A percentile compares a stretch with the other conserved stretches of the same genome.
Conservation (phyloP, 2,888 invertebrate species). For the Osmoderma eremita region DNA sequence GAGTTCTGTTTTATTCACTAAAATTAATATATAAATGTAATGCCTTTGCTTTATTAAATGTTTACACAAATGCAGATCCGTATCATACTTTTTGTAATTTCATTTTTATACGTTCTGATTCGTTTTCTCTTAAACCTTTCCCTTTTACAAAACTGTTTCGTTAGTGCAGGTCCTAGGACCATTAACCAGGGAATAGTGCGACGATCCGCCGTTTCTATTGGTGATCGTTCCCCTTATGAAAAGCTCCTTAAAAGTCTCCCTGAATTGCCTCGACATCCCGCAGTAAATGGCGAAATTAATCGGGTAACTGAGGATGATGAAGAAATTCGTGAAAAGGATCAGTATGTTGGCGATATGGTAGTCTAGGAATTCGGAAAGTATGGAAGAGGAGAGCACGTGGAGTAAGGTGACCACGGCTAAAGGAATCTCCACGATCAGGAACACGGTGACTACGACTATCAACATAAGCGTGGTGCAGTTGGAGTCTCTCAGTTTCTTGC, state of each 20-base stretch:
- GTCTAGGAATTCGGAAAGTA: slow-evolving; percentile 76
- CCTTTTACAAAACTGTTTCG: slow-evolving; percentile 78
- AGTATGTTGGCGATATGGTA: slow-evolving; percentile 81
- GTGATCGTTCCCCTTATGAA: slow-evolving; percentile 74
- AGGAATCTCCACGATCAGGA: slow-evolving; percentile 84
- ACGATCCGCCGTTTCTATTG: slow-evolving; percentile 75
- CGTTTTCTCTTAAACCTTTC: background rate
- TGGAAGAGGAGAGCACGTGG: slow-evolving; percentile 81
- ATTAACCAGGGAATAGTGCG: slow-evolving; percentile 83
- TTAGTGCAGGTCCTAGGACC: slow-evolving; percentile 85
- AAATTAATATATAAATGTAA: background rate
- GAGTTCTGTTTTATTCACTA: background rate
- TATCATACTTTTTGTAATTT: background rate
- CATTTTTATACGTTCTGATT: background rate
- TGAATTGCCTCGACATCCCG: slow-evolving; percentile 93
- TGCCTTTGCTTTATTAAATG: background rate
- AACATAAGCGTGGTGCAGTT: slow-evolving; percentile 90
- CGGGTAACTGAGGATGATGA: slow-evolving; percentile 90
- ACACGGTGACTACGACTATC: slow-evolving; percentile 87
- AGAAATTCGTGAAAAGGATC: slow-evolving; percentile 87
- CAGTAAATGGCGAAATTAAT: slow-evolving; percentile 96
- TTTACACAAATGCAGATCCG: background rate
- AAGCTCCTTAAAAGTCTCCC: slow-evolving; percentile 89
- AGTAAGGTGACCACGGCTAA: slow-evolving; percentile 84
- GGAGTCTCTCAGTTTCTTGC: slow-evolving; percentile 79